Evolutionary conservation across 2,888 invertebrate genomes (phyloP), one percentile per base, ranked within the genome.

Genomic region (Beris chalybata): DNA sequence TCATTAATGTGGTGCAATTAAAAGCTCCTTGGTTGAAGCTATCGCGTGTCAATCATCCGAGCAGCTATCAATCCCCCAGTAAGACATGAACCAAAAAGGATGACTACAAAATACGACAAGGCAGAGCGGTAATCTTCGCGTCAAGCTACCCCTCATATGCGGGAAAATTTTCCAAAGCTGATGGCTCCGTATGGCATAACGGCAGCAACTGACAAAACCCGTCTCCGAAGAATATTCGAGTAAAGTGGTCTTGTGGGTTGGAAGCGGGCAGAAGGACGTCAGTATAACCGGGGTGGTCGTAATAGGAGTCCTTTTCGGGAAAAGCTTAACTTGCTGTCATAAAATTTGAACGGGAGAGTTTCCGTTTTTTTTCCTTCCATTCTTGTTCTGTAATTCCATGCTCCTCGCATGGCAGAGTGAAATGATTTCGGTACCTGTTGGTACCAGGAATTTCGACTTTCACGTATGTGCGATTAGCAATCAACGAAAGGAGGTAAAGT

Each of bases 41-140:
- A 58, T 65, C 65, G 65, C 65, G 65, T 65, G 65, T 65, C 65
- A 65, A 65, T 65, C 58, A 65, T 65, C 58, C 58, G 50, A 65
- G 58, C 52, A 65, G 65, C 65, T 58, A 65, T 65, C 65, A 65
- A 65, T 58, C 65, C 53, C 57, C 22, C 48, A 43, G 58, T 44
- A 9, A 58, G 43, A 38, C 38, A 38, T 38, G 9, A 38, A 38
- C 38, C 9, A 38, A 38, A 38, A 38, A 38, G 38, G 38, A 38
- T 38, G 38, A 31, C 65, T 50, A 50, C 55, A 64, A 64, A 64
- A 56, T 56, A 55, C 38, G 22, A 43, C 9, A 31, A 30, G 47
- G 56, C 12, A 22, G 48, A 52, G 38, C 38, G 38, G 38, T 9
- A 38, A 38, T 38, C 38, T 38, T 38, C 38, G 38, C 38, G 38